Base-by-base conservation (phyloP, 2,888 invertebrate species). In the Hesperia comma region DNA sequence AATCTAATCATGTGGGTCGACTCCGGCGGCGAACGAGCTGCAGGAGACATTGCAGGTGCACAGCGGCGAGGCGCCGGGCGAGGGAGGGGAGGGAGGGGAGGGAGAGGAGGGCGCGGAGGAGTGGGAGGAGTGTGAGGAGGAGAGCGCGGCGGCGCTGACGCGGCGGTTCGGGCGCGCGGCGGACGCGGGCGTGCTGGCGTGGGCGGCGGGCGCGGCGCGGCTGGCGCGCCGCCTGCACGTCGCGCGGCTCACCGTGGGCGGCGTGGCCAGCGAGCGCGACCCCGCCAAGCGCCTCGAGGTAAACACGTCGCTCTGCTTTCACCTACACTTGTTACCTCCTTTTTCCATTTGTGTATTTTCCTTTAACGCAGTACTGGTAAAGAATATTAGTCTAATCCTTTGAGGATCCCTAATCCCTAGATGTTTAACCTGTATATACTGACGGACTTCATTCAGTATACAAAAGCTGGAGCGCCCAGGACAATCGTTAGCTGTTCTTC, bases 281-380 rank as follows among this genome's bases (percentile, higher is more conserved):
- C 95, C 95, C 46, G 87, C 92, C 63, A 94, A 94, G 82, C 84
- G 95, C 32, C 88, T 94, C n/a, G 95, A 95, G 93, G 63, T 43
- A 41, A n/a, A 21, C 40, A 10, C 62, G n/a, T n/a, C n/a, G n/a
- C n/a, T n/a, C n/a, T n/a, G n/a, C n/a, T n/a, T n/a, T n/a, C n/a
- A n/a, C n/a, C n/a, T n/a, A n/a, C n/a, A n/a, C n/a, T n/a, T n/a
- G n/a, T n/a, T n/a, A n/a, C n/a, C n/a, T n/a, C n/a, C n/a, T n/a
- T n/a, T n/a, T n/a, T n/a, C n/a, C n/a, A n/a, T n/a, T n/a, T n/a
- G n/a, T n/a, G n/a, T n/a, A n/a, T n/a, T n/a, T n/a, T n/a, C n/a
- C n/a, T n/a, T n/a, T n/a, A n/a, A n/a, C n/a, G n/a, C n/a, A n/a
- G n/a, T n/a, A n/a, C n/a, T n/a, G n/a, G n/a, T n/a, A n/a, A n/a